Percentiles rank a stretch among this genome's conserved stretches.
Conservation (phyloP, 92 coral and sea anemone genomes). For the Porites divaricata region DNA sequence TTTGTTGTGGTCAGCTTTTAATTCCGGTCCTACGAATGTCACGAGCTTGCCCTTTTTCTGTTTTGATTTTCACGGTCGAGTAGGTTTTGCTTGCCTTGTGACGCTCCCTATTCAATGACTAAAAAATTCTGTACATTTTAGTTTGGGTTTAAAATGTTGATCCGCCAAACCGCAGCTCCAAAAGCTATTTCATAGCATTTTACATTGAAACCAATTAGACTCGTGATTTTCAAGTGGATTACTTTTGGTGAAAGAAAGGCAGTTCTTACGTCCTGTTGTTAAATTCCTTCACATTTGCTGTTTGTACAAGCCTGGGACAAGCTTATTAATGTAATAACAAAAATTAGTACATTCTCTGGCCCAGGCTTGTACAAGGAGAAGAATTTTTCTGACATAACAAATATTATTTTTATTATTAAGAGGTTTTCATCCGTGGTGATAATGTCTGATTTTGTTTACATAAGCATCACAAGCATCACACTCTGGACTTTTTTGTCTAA, state of each 20-base stretch:
- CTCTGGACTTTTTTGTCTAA: neutral
- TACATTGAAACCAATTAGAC: neutral
- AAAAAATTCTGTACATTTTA: constrained; percentile 3
- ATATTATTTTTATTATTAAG: neutral
- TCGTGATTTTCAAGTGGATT: neutral
- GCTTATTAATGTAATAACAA: neutral
- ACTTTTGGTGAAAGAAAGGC: neutral
- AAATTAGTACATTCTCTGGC: too few relatives aligned
- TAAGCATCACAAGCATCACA: neutral
- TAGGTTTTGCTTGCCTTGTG: constrained; percentile 18
- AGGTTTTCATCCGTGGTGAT: neutral
- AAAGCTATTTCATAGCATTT: neutral
- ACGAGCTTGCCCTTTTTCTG: constrained; percentile 32
- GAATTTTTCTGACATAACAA: too few relatives aligned
- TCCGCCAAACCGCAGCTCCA: neutral
- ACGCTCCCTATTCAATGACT: constrained; percentile 7
- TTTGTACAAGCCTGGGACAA: neutral
- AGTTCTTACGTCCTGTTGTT: neutral
- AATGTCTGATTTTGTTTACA: neutral
- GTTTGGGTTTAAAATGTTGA: neutral
- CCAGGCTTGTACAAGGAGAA: too few relatives aligned
- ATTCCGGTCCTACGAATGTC: constrained; percentile 33
- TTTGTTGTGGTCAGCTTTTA: constrained; percentile 30
- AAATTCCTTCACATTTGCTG: constrained; percentile 28
- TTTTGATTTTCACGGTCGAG: constrained; percentile 52